phyloP scores from a whole-genome alignment of 1,140 invertebrate species.

The Drosophila mojavensis region DNA sequence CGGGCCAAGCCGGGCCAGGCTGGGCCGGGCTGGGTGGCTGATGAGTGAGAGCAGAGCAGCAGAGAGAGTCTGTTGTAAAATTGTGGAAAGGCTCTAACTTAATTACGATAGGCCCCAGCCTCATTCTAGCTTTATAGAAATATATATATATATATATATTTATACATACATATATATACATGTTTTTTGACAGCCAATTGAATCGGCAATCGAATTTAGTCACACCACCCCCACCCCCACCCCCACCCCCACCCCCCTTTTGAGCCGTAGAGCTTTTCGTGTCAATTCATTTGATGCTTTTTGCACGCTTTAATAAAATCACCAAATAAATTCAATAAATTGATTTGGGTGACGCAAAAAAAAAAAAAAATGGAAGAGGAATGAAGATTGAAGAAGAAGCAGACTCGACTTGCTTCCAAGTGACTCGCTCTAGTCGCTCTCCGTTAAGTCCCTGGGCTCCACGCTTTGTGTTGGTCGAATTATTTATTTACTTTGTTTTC shows the following conservation, averaged over 20 bases:
- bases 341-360: conserved; percentile 55
- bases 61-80: conserved; percentile 11
- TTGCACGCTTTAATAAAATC: conserved; percentile 75
- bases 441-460: conserved; percentile 7
- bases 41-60: background rate
- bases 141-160: too few species aligned
- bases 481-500: conserved; percentile 39
- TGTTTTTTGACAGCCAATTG: conserved; percentile 60
- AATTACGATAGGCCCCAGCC: conserved; percentile 59
- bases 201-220: conserved; percentile 56
- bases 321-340: conserved; percentile 78
- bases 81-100: conserved; percentile 70
- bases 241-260: background rate
- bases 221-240: background rate
- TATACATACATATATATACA: conserved; percentile 4
- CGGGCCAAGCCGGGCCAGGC: too few species aligned
- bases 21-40: too few species aligned
- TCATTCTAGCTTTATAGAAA: background rate
- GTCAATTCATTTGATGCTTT: conserved; percentile 45
- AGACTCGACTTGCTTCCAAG: conserved; percentile 30
- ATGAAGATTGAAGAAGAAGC: background rate
- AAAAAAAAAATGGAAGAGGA: background rate
- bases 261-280: conserved; percentile 14
- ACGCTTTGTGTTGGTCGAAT: conserved; percentile 49
- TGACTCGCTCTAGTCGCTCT: conserved; percentile 26